Evolutionary conservation across 2,888 invertebrate species (phyloP), one percentile per base, ranked within the genome.

Genomic region (Limnephilus auricula): DNA sequence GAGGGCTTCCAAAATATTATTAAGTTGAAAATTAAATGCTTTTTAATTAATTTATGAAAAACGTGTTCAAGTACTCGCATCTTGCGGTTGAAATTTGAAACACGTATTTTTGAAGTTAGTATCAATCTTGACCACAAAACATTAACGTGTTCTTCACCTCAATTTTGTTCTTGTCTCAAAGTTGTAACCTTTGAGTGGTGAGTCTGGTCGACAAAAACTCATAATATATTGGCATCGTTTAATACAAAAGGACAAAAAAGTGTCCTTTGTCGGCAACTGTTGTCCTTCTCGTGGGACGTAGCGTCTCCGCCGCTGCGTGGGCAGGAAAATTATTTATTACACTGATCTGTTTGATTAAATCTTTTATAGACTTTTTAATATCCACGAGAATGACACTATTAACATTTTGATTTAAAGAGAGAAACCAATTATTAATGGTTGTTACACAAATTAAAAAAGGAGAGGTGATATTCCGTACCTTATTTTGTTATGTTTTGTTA

Each of bases 161-260:
- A 65, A 65, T 65, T 65, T 6, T 65, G 50, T 18, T 40, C 40
- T 40, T 40, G 40, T 40, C 40, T 40, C 40, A 40, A 65, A 65
- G 50, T 18, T 65, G 82, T 37, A 84, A 84, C 40, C 40, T 37
- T 40, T 84, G 40, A 84, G 84, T 84, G 34, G 84, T 37, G 40
- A 84, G 84, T 84, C 40, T 84, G 50, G 50, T 65, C 37, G 84
- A 84, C 34, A 84, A 83, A 84, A 84, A n/a, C 84, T 82, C 37
- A 84, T 84, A 84, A 84, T 84, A 84, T 84, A 84, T 84, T 84
- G 84, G 84, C 84, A 84, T 84, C 84, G 40, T 37, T 84, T 84
- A 40, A 84, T 84, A 84, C 84, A 84, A 84, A 84, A 84, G 34
- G 40, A 84, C 34, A 84, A 84, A 84, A 84, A 84, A 65, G n/a